phyloP scores from a whole-genome alignment of 2,797 vertebrate species.

The Pseudochirops corinnae region DNA sequence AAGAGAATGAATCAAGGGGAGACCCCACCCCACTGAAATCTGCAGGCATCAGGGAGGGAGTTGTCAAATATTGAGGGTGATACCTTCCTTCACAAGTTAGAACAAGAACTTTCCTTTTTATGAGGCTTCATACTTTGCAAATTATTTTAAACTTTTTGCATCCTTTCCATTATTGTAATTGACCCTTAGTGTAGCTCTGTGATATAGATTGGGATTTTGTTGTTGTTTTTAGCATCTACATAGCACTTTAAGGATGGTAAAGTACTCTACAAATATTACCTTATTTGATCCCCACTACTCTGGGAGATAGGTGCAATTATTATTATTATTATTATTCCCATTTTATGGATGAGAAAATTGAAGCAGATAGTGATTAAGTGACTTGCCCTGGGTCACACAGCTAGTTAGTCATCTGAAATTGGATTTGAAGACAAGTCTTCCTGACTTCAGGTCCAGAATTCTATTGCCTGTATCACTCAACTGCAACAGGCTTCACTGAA shows the following conservation, averaged over 20 bases:
- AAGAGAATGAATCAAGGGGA: constrained; percentile 42
- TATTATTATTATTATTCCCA: background rate
- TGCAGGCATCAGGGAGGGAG: constrained; percentile 16
- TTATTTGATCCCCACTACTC: too few relatives aligned
- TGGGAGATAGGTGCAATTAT: too few relatives aligned
- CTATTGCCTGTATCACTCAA: too few relatives aligned
- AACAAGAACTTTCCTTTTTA: background rate
- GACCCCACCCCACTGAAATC: background rate
- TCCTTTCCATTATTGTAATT: background rate
- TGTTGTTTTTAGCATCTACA: too few relatives aligned
- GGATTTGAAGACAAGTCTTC: too few relatives aligned
- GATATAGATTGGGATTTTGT: background rate
- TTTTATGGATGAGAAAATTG: constrained; percentile 19
- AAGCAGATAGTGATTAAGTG: background rate
- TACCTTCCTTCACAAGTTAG: constrained; percentile 25
- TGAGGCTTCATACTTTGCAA: background rate
- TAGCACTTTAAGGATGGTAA: too few relatives aligned
- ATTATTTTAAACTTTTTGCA: background rate
- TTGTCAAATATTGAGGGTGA: background rate
- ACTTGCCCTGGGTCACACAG: too few relatives aligned
- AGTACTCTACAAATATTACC: too few relatives aligned
- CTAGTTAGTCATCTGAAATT: too few relatives aligned
- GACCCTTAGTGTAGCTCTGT: background rate
- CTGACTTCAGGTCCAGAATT: too few relatives aligned
- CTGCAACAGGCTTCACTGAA: too few relatives aligned